phyloP scores from a whole-genome alignment of 2,888 invertebrate species.

The Chrysodeixis includens region DNA sequence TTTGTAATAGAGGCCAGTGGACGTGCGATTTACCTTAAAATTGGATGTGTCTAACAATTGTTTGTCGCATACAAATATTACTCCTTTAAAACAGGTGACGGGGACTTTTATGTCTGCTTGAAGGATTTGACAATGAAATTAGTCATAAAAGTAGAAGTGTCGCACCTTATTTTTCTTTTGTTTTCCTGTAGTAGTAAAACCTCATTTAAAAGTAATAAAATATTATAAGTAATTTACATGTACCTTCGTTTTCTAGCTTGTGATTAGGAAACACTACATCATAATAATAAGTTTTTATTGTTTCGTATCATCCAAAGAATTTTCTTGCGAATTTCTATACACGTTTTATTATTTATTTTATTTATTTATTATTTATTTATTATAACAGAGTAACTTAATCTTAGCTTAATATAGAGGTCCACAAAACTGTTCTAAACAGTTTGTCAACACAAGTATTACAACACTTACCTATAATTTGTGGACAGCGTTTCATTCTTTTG shows the following conservation, averaged over 20 bases:
- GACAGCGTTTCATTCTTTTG: not conserved
- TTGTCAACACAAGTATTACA: no score
- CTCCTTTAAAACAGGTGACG: slow-evolving; percentile 12
- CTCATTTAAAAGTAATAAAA: not conserved
- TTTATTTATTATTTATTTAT: no score
- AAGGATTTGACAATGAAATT: slow-evolving; percentile 38
- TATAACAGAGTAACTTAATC: no score
- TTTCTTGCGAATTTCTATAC: no score
- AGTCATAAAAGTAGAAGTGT: slow-evolving; percentile 18
- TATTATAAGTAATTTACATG: no score
- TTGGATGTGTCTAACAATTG: slow-evolving; percentile 19
- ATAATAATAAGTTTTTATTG: no score
- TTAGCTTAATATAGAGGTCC: no score
- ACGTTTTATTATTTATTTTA: no score
- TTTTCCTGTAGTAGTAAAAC: slow-evolving; percentile 16
- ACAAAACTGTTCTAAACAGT: no score
- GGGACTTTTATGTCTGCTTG: slow-evolving; percentile 28
- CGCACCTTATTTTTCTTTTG: not conserved
- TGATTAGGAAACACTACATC: no score
- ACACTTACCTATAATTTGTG: not conserved
- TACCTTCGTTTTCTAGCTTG: no score
- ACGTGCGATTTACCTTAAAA: slow-evolving; percentile 58
- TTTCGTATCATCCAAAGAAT: no score
- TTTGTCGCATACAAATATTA: slow-evolving; percentile 45
- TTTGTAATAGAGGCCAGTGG: slow-evolving; percentile 57